These are phyloP conservation scores for Orycteropus afer DNA, from an alignment of 2,113 vertebrate genomes.

Conservation along the genomic window DNA sequence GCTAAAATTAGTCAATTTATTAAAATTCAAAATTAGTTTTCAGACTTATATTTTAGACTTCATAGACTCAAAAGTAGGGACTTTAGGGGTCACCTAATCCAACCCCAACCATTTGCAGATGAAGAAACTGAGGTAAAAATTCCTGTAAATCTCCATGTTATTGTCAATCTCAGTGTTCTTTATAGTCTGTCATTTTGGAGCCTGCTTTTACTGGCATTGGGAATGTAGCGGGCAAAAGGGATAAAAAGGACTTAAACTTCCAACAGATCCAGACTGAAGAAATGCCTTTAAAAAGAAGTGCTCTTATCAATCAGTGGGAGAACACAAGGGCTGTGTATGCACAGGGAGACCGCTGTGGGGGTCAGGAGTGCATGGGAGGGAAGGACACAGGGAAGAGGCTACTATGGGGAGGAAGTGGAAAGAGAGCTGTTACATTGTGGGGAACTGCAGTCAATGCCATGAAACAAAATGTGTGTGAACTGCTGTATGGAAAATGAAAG, in stretches of 20 bases:
- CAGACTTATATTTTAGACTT: not conserved
- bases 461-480: too few species aligned
- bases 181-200: not conserved
- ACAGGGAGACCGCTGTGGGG: too few species aligned
- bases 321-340: too few species aligned
- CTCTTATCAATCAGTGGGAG: too few species aligned
- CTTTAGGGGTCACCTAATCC: not conserved
- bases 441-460: too few species aligned
- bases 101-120: not conserved
- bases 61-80: not conserved
- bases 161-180: not conserved
- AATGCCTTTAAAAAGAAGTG: not conserved
- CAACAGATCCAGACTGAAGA: not conserved
- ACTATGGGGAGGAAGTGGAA: too few species aligned
- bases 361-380: too few species aligned
- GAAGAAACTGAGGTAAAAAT: not conserved
- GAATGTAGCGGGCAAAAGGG: not conserved
- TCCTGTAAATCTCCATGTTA: too few species aligned
- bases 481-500: too few species aligned
- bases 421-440: too few species aligned
- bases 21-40: conserved; percentile 14
- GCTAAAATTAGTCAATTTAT: not conserved
- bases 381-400: too few species aligned
- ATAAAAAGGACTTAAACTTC: not conserved
- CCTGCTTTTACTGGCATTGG: not conserved